Evolutionary conservation across 92 coral and sea anemone species (phyloP).

Genomic region (Parazoanthus swiftii): DNA sequence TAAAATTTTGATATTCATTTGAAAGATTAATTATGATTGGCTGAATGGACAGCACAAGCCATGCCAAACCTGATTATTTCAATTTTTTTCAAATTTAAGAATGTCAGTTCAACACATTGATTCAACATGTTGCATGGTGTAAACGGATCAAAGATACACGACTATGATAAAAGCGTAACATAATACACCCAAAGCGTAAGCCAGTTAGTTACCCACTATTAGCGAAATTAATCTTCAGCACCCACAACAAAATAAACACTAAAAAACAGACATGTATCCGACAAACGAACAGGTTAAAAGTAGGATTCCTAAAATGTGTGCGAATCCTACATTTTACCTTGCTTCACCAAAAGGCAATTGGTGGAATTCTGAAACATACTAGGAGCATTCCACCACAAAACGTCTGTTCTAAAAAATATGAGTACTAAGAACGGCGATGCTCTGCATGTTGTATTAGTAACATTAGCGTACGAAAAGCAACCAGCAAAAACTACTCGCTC

Average conservation of each 20-base stretch:
- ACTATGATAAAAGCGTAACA: background rate
- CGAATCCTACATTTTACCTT: background rate
- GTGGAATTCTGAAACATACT: background rate
- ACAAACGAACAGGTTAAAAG: background rate
- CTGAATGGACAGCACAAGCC: background rate
- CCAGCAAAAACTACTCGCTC: background rate
- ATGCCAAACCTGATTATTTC: background rate
- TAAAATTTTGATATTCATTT: background rate
- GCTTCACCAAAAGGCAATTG: background rate
- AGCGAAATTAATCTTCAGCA: background rate
- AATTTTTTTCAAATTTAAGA: background rate
- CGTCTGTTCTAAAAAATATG: background rate
- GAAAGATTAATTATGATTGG: background rate
- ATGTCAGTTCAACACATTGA: background rate
- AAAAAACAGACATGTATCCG: background rate
- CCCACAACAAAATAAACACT: background rate
- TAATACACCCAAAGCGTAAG: background rate
- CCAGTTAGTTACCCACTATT: background rate
- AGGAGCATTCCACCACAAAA: background rate
- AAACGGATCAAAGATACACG: background rate
- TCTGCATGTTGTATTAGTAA: background rate
- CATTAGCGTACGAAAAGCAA: slow-evolving; percentile 13
- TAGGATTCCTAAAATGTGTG: background rate
- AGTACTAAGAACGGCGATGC: background rate
- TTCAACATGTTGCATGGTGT: background rate